Evolutionary conservation across 2,113 vertebrate genomes (phyloP), one percentile per base, ranked within the genome.

Genomic region (Vicugna pacos): DNA sequence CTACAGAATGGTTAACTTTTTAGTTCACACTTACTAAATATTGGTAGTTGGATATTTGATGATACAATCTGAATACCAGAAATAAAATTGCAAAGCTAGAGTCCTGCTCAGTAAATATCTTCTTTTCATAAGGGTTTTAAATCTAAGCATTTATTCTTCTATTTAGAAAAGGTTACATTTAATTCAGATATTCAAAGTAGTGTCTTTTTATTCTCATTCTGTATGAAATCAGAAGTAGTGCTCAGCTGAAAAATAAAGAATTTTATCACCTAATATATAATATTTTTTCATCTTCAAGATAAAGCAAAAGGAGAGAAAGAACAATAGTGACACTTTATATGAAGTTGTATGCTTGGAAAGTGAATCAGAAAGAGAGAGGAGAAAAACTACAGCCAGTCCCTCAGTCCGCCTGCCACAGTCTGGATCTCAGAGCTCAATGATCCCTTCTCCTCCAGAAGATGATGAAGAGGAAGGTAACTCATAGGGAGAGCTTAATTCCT

Each of bases 271-370:
- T 97, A 86, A 80, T 97, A 60, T 56, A 48, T 92, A 46, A 87
- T 70, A 32, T 92, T 75, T 64, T 97, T 96, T 89, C 64, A 67
- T 93, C 26, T 62, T 96, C 54, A 96, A 99, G 99, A 99, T 99
- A 97, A 99, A 99, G 97, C 99, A 99, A 0, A 99, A 99, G 97
- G 99, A 99, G 96, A 98, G 99, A 11, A 99, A 99, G 98, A 99
- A 98, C 97, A 99, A 99, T 92, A 98, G 99, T 0, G 99, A 99
- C 98, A 99, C 99, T 0, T 98, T 99, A 58, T 99, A 99, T 48
- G 99, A 99, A 97, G 99, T 99, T 46, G 98, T 99, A 69, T 99
- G 99, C 98, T 98, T 99, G 97, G 99, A 99, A 95, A 99, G 99
- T 26, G 99, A 99, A 97, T 99, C 99, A 0, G 99, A 99, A 95